Conservation (phyloP, 1,140 invertebrate species). For the Drosophila saltans region DNA sequence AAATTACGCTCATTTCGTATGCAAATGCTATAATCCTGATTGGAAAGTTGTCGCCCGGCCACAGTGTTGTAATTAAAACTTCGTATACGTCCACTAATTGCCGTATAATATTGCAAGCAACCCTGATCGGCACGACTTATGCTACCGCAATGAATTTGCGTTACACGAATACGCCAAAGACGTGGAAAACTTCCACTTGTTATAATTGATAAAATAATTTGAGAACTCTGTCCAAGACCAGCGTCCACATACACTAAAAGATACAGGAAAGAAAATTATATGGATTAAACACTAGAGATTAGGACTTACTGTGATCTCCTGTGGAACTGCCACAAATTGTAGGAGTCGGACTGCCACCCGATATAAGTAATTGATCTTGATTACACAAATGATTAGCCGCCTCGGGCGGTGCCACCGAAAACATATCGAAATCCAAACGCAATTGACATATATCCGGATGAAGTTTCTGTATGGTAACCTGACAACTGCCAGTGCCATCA, state of each 20-base stretch:
- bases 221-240: slow-evolving; percentile 88
- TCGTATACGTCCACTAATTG: slow-evolving; percentile 90
- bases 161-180: slow-evolving; percentile 91
- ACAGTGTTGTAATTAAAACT: slow-evolving; percentile 93
- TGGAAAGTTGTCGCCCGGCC: slow-evolving; percentile 91
- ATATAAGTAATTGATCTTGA: slow-evolving; percentile 93
- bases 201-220: slow-evolving; percentile 90
- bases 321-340: slow-evolving; percentile 91
- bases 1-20: slow-evolving; percentile 93
- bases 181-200: slow-evolving; percentile 91
- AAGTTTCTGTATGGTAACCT: slow-evolving; percentile 90
- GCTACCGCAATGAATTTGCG: slow-evolving; percentile 91
- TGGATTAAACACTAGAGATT: slow-evolving; percentile 4
- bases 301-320: slow-evolving; percentile 91
- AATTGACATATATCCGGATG: slow-evolving; percentile 92
- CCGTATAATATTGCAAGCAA: slow-evolving; percentile 91
- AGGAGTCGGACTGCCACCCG: slow-evolving; percentile 91
- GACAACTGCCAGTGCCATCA: slow-evolving; percentile 91
- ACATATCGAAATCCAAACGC: slow-evolving; percentile 91
- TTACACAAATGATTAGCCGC: slow-evolving; percentile 90
- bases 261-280: slow-evolving; percentile 15
- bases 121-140: slow-evolving; percentile 90
- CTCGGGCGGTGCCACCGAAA: slow-evolving; percentile 89
- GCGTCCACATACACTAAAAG: slow-evolving; percentile 92
- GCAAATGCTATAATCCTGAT: slow-evolving; percentile 95